phyloP scores from a whole-genome alignment of 2,113 vertebrate species.

The Myrmecobius fasciatus region DNA sequence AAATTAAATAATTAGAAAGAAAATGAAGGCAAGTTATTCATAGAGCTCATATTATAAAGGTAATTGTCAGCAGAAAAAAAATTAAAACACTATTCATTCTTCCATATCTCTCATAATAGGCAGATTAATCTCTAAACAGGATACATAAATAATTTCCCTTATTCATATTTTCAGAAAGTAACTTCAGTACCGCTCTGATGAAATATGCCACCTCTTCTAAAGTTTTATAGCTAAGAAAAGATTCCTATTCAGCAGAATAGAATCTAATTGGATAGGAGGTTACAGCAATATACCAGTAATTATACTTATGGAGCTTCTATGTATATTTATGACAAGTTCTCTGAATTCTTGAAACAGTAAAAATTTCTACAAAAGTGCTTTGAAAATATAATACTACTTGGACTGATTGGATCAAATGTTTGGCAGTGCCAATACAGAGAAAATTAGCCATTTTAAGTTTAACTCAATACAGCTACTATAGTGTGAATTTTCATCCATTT shows the following conservation, averaged over 20 bases:
- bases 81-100: slow-evolving; percentile 22
- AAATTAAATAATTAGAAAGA: slow-evolving; percentile 24
- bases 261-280: slow-evolving; percentile 24
- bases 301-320: not conserved
- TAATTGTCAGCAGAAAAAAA: slow-evolving; percentile 32
- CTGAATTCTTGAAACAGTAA: not conserved
- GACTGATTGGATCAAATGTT: not conserved
- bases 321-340: not conserved
- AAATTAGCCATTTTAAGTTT: not conserved
- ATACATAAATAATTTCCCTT: slow-evolving; percentile 60
- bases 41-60: slow-evolving; percentile 61
- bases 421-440: not conserved
- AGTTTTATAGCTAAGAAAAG: slow-evolving; percentile 14
- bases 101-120: slow-evolving; percentile 6
- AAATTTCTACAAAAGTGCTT: not conserved
- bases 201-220: slow-evolving; percentile 27
- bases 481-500: not conserved
- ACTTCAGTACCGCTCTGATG: slow-evolving; percentile 48
- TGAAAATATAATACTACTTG: not conserved
- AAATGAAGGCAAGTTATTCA: slow-evolving; percentile 55
- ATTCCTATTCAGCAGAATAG: slow-evolving; percentile 1
- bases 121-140: slow-evolving; percentile 7
- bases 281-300: not conserved
- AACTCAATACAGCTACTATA: not conserved
- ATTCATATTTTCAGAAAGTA: slow-evolving; percentile 44